Conservation (phyloP, 2,113 vertebrate genomes). For the Stigmatopora nigra region DNA sequence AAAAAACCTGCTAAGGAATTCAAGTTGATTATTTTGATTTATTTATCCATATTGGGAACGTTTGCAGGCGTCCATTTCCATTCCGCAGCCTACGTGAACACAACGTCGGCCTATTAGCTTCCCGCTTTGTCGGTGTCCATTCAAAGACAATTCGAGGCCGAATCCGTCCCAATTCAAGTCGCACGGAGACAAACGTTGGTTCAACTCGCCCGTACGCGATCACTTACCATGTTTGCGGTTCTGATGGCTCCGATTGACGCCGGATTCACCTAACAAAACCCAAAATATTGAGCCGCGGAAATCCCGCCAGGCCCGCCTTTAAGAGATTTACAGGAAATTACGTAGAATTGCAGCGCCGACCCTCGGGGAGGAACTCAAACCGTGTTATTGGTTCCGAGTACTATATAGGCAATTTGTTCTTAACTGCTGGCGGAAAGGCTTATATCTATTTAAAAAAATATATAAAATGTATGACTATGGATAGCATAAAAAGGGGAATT, state of each 20-base stretch:
- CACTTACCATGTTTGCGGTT: constrained; percentile 72
- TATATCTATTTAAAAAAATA: too few relatives aligned
- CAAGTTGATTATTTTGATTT: too few relatives aligned
- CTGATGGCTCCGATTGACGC: constrained; percentile 65
- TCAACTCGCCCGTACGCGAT: accelerated
- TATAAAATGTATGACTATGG: too few relatives aligned
- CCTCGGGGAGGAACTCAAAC: neutral
- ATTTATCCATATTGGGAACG: too few relatives aligned
- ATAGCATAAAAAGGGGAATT: too few relatives aligned
- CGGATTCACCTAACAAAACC: constrained; percentile 60
- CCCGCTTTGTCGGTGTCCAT: constrained; percentile 14
- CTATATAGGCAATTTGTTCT: neutral
- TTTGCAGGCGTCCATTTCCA: too few relatives aligned
- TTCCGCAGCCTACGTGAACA: neutral
- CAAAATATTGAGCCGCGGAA: constrained; percentile 62
- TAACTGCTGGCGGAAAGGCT: neutral
- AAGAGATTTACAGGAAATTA: constrained; percentile 58
- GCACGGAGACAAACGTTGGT: accelerated
- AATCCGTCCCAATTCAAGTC: neutral
- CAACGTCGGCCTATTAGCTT: neutral
- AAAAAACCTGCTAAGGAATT: too few relatives aligned
- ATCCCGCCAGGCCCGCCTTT: constrained; percentile 49
- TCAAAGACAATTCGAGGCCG: neutral
- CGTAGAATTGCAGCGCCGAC: neutral
- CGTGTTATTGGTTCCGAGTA: neutral